phyloP scores from a whole-genome alignment of 35 echinoderm and acorn worm species.

The Lytechinus pictus region DNA sequence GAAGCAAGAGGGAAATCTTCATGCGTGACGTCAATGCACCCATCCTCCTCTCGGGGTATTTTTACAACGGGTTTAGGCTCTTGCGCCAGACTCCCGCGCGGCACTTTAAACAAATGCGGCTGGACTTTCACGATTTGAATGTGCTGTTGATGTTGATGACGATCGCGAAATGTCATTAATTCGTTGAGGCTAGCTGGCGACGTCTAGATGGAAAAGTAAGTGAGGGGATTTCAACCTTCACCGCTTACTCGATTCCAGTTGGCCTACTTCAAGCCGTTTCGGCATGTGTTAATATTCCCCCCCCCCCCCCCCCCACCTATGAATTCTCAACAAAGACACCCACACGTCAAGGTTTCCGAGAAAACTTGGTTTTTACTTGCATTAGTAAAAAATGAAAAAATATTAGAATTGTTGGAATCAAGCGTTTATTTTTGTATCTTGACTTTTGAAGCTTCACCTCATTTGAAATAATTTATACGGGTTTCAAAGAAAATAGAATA shows the following conservation, averaged over 20 bases:
- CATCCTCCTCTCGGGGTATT: slow-evolving; percentile 43
- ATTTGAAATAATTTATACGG: too few species aligned
- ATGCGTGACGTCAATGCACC: slow-evolving; percentile 43
- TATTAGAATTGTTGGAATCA: too few species aligned
- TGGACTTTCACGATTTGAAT: not conserved
- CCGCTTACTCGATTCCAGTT: not conserved
- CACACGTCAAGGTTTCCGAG: too few species aligned
- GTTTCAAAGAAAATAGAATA: too few species aligned
- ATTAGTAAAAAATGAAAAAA: too few species aligned
- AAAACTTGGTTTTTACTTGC: too few species aligned
- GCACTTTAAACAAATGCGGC: not conserved
- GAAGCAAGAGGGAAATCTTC: slow-evolving; percentile 31
- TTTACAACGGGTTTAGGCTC: slow-evolving; percentile 27
- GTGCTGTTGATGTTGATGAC: not conserved
- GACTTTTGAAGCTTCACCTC: too few species aligned
- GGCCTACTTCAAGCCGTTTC: not conserved
- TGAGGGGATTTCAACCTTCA: not conserved
- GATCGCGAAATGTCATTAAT: not conserved
- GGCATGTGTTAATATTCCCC: not conserved
- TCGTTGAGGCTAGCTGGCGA: not conserved
- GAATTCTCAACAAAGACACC: not conserved
- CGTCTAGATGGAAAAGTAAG: not conserved
- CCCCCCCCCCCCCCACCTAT: not conserved
- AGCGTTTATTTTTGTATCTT: too few species aligned
- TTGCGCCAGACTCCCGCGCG: not conserved